Conservation (phyloP, 2,797 vertebrate genomes). For the Scyliorhinus canicula region DNA sequence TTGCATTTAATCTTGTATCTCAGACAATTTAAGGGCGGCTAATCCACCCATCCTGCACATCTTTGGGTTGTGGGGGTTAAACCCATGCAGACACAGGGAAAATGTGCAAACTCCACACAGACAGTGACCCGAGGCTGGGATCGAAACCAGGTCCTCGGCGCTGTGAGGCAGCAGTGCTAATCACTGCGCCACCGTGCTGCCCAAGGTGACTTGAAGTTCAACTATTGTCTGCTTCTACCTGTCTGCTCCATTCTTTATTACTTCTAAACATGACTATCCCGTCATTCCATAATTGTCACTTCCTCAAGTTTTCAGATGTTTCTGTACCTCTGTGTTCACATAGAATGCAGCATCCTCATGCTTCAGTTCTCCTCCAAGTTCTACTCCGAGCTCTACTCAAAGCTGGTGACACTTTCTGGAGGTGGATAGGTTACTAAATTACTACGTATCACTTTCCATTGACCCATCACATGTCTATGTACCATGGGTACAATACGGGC, state of each 20-base stretch:
- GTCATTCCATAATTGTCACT: not conserved
- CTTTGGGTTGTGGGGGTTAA: too few relatives aligned
- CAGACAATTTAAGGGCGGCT: too few relatives aligned
- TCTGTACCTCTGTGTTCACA: not conserved
- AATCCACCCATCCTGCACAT: too few relatives aligned
- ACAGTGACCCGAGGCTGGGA: too few relatives aligned
- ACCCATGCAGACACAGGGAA: too few relatives aligned
- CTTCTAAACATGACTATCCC: not conserved
- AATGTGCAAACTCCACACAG: too few relatives aligned
- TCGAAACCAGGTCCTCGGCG: too few relatives aligned
- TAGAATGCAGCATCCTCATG: not conserved
- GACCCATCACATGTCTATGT: not conserved
- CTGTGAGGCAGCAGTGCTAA: too few relatives aligned
- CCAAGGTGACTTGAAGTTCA: too few relatives aligned
- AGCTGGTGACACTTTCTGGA: not conserved
- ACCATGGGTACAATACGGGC: not conserved
- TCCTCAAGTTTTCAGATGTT: not conserved
- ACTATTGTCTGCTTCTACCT: not conserved
- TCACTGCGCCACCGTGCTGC: too few relatives aligned
- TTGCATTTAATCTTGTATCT: not conserved
- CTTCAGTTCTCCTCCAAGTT: not conserved
- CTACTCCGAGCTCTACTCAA: not conserved
- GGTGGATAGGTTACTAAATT: not conserved
- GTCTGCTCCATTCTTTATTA: not conserved
- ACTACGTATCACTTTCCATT: not conserved